phyloP scores from a whole-genome alignment of 1,140 invertebrate species.

The Aethina tumida region DNA sequence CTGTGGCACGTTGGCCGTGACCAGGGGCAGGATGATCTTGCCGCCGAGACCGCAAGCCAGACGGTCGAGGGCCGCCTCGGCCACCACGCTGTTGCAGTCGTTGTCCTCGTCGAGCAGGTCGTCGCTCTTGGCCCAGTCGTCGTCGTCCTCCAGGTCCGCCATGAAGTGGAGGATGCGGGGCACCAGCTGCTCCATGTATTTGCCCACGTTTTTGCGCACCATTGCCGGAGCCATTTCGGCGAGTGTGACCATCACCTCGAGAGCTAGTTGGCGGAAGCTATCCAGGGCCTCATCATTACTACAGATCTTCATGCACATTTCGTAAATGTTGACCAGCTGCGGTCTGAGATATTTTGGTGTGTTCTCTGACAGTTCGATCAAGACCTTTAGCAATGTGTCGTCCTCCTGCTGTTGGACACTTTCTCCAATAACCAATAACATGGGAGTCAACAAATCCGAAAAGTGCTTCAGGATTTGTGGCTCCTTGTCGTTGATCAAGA shows the following conservation, averaged over 20 bases:
- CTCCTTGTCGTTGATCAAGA: conserved; percentile 85
- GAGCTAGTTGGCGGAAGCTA: conserved; percentile 77
- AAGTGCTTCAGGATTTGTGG: conserved; percentile 79
- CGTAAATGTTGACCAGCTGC: conserved; percentile 78
- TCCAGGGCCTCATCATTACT: conserved; percentile 67
- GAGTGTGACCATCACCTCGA: conserved; percentile 91
- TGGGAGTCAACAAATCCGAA: conserved; percentile 65
- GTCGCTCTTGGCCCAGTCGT: conserved; percentile 71
- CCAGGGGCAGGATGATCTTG: conserved; percentile 86
- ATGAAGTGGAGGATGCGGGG: conserved; percentile 87
- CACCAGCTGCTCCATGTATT: conserved; percentile 69
- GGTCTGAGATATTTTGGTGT: conserved; percentile 85
- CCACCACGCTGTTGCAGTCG: conserved; percentile 85
- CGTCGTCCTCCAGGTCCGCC: conserved; percentile 93
- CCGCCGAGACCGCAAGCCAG: conserved; percentile 86
- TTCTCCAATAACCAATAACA: conserved; percentile 60
- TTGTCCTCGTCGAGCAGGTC: conserved; percentile 79
- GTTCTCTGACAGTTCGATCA: conserved; percentile 90
- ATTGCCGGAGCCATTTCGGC: conserved; percentile 92
- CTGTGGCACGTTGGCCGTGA: conserved; percentile 71
- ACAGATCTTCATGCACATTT: conserved; percentile 83
- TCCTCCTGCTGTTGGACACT: conserved; percentile 79
- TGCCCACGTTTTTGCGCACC: conserved; percentile 80
- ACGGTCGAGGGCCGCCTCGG: conserved; percentile 92
- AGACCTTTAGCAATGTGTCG: conserved; percentile 78